phyloP scores from a whole-genome alignment of 1,140 invertebrate species.

The Notospermus geniculatus region DNA sequence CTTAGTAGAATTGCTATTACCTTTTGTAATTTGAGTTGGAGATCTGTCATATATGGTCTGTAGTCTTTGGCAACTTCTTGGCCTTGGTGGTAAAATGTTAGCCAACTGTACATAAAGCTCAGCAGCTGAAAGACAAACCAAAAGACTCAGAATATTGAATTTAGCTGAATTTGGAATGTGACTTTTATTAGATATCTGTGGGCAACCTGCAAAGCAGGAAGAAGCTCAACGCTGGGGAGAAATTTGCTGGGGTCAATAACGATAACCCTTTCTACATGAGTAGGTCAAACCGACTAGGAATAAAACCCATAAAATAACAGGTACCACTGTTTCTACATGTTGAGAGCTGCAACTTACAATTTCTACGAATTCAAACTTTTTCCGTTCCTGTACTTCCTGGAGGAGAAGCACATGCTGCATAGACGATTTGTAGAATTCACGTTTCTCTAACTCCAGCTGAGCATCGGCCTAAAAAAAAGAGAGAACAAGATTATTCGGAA shows the following conservation, averaged over 20 bases:
- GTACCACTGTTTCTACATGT: too few species aligned
- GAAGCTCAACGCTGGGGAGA: too few species aligned
- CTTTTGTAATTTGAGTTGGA: constrained; percentile 90
- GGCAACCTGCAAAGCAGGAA: too few species aligned
- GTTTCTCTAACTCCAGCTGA: constrained; percentile 89
- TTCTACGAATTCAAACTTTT: constrained; percentile 99
- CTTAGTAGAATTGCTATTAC: constrained; percentile 61
- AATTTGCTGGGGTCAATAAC: too few species aligned
- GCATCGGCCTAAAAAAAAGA: constrained; percentile 78
- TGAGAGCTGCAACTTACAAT: constrained; percentile 65
- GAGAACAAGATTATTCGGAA: neutral
- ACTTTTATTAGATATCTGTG: too few species aligned
- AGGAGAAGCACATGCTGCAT: constrained; percentile 94
- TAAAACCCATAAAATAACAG: too few species aligned
- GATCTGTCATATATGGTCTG: constrained; percentile 84
- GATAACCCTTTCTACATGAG: too few species aligned
- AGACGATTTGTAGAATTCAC: constrained; percentile 91
- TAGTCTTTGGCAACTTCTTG: constrained; percentile 93
- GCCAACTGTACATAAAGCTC: constrained; percentile 92
- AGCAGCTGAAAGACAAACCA: constrained; percentile 61
- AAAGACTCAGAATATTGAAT: too few species aligned
- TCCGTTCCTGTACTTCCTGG: constrained; percentile 95
- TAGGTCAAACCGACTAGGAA: too few species aligned
- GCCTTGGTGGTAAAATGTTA: constrained; percentile 96
- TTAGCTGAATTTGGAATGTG: too few species aligned